phyloP scores from a whole-genome alignment of 2,888 invertebrate genomes.

The Brachypalpus laphriformis region DNA sequence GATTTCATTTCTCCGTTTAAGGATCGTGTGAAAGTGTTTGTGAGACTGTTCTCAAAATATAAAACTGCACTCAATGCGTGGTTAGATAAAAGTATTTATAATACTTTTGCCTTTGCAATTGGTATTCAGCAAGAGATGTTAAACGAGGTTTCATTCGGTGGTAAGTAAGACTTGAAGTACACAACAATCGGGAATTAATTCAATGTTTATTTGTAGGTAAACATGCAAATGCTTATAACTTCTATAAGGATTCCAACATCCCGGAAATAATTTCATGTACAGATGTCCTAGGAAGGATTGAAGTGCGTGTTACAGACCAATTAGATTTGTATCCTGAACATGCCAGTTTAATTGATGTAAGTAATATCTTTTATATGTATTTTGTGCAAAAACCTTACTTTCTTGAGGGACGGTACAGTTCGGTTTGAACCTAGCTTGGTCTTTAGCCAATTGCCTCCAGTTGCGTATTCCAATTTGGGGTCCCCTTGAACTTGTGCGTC shows the following conservation, averaged over 20 bases:
- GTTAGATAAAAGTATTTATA: slow-evolving; percentile 79
- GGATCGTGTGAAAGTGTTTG: slow-evolving; percentile 79
- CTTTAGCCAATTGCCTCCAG: no score
- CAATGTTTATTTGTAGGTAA: slow-evolving; percentile 22
- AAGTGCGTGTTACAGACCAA: slow-evolving; percentile 85
- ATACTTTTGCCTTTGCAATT: slow-evolving; percentile 78
- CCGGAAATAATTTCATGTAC: slow-evolving; percentile 89
- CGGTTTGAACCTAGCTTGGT: no score
- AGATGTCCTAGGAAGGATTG: slow-evolving; percentile 87
- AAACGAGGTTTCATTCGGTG: slow-evolving; percentile 75
- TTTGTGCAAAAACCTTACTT: no score
- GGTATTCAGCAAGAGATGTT: slow-evolving; percentile 80
- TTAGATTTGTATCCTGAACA: slow-evolving; percentile 94
- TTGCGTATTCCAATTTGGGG: no score
- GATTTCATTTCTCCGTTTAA: slow-evolving; percentile 78
- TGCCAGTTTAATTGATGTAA: slow-evolving; percentile 91
- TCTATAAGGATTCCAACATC: slow-evolving; percentile 93
- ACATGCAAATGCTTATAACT: slow-evolving; percentile 84
- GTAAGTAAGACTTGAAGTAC: slow-evolving; percentile 38
- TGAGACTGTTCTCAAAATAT: slow-evolving; percentile 78
- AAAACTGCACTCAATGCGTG: slow-evolving; percentile 77
- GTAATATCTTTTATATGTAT: slow-evolving; percentile 61
- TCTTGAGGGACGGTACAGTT: no score
- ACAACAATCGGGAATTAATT: background rate
- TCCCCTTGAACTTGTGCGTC: no score